These are phyloP conservation scores for Bombus waltoni DNA, from an alignment of 1,140 invertebrate genomes.

Conservation along the genomic window DNA sequence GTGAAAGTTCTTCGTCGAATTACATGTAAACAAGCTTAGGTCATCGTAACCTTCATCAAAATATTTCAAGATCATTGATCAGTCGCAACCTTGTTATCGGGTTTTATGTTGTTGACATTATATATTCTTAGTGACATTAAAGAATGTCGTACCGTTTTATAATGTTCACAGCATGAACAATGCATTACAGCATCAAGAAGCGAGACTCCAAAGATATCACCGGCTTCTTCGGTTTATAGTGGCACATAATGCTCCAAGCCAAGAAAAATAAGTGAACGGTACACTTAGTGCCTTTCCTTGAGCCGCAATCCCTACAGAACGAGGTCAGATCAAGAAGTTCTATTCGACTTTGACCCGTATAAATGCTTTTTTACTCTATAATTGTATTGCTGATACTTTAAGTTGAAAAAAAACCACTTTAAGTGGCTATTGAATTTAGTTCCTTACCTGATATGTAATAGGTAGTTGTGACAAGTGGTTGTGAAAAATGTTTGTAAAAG, in stretches of 20 bases:
- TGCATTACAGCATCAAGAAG: slow-evolving; percentile 13
- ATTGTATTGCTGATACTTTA: no score
- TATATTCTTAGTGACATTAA: slow-evolving; percentile 38
- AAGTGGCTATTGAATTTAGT: no score
- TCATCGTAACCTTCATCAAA: slow-evolving; percentile 35
- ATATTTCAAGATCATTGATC: slow-evolving; percentile 48
- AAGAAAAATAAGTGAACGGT: slow-evolving; percentile 46
- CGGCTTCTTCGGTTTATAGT: not conserved
- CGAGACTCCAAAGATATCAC: slow-evolving; percentile 40
- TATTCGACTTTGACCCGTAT: slow-evolving; percentile 8
- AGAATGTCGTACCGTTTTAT: slow-evolving; percentile 17
- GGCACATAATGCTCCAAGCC: slow-evolving; percentile 7
- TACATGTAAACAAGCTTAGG: not conserved
- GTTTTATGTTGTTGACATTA: slow-evolving; percentile 21
- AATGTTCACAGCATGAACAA: not conserved
- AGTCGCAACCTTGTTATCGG: slow-evolving; percentile 40
- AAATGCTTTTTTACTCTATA: not conserved
- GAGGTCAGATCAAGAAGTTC: slow-evolving; percentile 16
- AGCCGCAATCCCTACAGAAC: slow-evolving; percentile 2
- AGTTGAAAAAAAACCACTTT: no score
- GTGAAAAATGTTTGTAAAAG: no score
- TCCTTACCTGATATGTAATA: no score
- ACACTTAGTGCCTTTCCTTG: slow-evolving; percentile 5
- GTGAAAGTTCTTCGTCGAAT: not conserved
- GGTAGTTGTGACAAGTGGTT: no score